Percentiles rank a stretch among this genome's conserved stretches.
Conservation (phyloP, 2,113 vertebrate species). For the Numenius arquata region DNA sequence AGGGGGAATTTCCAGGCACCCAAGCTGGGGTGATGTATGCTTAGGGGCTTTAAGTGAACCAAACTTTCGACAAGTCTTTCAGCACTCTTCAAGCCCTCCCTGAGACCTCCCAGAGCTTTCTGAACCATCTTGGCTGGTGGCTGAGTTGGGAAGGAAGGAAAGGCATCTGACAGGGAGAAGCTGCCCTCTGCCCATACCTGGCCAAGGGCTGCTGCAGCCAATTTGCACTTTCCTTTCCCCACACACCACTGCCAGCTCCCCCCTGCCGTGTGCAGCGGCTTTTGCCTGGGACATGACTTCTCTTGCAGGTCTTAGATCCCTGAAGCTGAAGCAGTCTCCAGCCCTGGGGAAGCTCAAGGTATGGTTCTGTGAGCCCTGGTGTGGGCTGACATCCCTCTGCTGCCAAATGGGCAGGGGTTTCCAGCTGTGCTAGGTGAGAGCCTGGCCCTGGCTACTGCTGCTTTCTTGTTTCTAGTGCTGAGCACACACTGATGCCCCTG, state of each 20-base stretch:
- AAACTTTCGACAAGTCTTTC: neutral
- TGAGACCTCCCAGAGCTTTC: neutral
- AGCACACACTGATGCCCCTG: neutral
- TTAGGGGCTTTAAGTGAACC: neutral
- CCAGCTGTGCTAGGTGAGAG: neutral
- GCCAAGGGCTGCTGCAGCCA: neutral
- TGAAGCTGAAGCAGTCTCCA: neutral
- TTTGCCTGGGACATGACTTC: neutral
- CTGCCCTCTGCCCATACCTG: neutral
- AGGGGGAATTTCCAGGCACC: neutral
- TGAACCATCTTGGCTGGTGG: neutral
- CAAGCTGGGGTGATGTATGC: neutral
- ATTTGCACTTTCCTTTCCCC: neutral
- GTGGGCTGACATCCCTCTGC: neutral
- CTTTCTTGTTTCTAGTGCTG: neutral
- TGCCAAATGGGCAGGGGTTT: neutral
- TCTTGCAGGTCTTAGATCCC: neutral
- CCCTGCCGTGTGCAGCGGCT: rapidly evolving
- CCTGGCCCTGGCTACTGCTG: neutral
- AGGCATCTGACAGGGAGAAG: neutral
- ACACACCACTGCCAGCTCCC: neutral
- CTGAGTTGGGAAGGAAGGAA: neutral
- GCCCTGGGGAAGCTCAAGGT: neutral
- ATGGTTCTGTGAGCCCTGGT: neutral
- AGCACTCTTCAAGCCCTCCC: neutral